These are phyloP conservation scores for Suricata suricatta DNA, from an alignment of 2,113 vertebrate species.

Conservation along the genomic window DNA sequence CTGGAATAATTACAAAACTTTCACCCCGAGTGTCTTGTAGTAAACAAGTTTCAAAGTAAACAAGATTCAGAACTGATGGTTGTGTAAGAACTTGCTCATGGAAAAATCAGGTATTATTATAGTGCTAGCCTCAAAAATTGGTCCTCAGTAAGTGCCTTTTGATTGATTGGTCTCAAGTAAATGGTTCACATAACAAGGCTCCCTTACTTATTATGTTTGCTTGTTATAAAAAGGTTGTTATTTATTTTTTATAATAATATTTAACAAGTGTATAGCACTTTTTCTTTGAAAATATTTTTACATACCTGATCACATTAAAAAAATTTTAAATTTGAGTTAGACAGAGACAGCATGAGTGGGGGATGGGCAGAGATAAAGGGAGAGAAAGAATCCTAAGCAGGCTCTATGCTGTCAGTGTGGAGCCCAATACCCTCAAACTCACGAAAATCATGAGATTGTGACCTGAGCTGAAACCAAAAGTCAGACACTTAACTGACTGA, in stretches of 20 bases:
- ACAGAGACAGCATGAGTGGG: too few relatives aligned
- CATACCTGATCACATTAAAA: neutral
- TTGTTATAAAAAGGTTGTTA: neutral
- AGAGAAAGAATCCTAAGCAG: too few relatives aligned
- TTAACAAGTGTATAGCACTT: neutral
- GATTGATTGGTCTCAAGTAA: neutral
- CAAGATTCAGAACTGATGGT: neutral
- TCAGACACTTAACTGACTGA: too few relatives aligned
- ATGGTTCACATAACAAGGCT: neutral
- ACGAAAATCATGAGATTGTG: too few relatives aligned
- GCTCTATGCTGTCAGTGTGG: too few relatives aligned
- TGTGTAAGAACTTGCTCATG: neutral
- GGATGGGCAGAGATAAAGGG: too few relatives aligned
- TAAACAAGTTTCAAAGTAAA: neutral
- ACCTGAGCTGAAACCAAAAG: too few relatives aligned
- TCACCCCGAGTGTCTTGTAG: neutral
- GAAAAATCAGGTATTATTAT: slow-evolving; percentile 8
- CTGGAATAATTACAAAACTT: slow-evolving; percentile 30
- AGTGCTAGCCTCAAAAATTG: neutral
- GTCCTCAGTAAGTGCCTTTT: neutral
- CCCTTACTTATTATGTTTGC: neutral
- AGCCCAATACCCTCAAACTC: too few relatives aligned
- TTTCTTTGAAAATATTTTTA: slow-evolving; percentile 38
- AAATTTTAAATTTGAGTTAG: too few relatives aligned
- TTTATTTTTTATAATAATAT: neutral